These are phyloP conservation scores for Cichlasoma orientale DNA, from an alignment of 2,797 vertebrate genomes.

Conservation along the genomic window DNA sequence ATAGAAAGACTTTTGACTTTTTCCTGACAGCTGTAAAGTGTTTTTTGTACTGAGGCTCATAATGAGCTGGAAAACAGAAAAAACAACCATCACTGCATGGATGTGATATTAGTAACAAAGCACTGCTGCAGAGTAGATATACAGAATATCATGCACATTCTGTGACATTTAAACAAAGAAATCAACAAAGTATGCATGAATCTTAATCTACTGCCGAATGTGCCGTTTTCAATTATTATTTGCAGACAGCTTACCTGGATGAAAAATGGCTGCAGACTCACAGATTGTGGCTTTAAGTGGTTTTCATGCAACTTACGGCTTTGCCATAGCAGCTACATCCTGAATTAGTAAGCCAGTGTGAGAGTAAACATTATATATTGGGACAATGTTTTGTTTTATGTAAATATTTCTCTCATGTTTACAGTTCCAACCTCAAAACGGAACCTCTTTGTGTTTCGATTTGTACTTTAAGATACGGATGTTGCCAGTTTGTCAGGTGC, in stretches of 20 bases:
- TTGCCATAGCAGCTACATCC: neutral
- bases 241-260: neutral
- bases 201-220: neutral
- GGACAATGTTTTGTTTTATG: neutral
- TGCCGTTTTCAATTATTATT: neutral
- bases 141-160: neutral
- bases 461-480: neutral
- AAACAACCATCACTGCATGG: neutral
- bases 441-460: neutral
- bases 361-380: neutral
- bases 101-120: neutral
- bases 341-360: neutral
- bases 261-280: conserved; percentile 1
- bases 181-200: neutral
- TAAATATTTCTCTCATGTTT: neutral
- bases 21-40: fast-evolving
- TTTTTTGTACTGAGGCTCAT: neutral
- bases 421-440: neutral
- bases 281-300: conserved; percentile 1
- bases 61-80: neutral
- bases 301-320: neutral
- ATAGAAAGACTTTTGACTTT: neutral
- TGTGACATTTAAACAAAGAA: neutral
- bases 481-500: neutral
- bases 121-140: neutral